Percentiles rank a stretch among this genome's conserved stretches.
phyloP scores from a whole-genome alignment of 2,888 invertebrate species.

The Ophion ventricosus region DNA sequence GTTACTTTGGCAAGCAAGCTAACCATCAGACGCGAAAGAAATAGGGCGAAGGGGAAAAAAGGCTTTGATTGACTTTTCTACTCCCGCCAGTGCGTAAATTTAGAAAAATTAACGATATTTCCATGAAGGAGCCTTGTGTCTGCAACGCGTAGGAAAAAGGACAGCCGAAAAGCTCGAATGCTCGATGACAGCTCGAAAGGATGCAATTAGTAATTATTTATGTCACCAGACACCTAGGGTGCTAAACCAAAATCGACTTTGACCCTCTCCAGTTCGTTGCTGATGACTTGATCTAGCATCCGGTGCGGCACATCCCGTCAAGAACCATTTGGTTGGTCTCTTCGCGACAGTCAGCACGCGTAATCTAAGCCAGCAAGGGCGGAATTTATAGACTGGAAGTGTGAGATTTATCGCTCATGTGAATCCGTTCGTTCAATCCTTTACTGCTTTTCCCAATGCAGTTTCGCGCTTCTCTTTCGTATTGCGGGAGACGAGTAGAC shows the following conservation, averaged over 20 bases:
- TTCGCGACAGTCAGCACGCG: constrained; percentile 29
- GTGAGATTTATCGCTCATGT: constrained; percentile 51
- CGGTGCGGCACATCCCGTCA: constrained; percentile 28
- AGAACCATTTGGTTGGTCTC: constrained; percentile 59
- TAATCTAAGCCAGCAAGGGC: constrained; percentile 19
- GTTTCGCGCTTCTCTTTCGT: background rate
- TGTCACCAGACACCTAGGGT: constrained; percentile 42
- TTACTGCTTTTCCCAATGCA: constrained; percentile 28
- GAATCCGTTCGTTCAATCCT: constrained; percentile 46
- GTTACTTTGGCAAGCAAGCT: constrained; percentile 43
- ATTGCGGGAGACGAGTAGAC: constrained; percentile 8
- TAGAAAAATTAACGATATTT: constrained; percentile 62
- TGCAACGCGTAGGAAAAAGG: background rate
- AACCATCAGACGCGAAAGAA: constrained; percentile 27
- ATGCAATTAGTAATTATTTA: constrained; percentile 62
- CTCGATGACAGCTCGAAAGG: constrained; percentile 8
- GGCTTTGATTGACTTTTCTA: constrained; percentile 60
- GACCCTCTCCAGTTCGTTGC: constrained; percentile 32
- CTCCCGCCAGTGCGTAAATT: constrained; percentile 61
- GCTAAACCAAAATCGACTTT: constrained; percentile 51
- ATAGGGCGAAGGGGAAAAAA: background rate
- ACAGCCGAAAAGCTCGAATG: constrained; percentile 8
- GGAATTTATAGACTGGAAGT: constrained; percentile 55
- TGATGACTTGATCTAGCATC: constrained; percentile 56
- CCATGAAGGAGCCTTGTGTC: constrained; percentile 22